These are phyloP conservation scores for Hyla sarda DNA, from an alignment of 2,113 vertebrate species.

Conservation along the genomic window DNA sequence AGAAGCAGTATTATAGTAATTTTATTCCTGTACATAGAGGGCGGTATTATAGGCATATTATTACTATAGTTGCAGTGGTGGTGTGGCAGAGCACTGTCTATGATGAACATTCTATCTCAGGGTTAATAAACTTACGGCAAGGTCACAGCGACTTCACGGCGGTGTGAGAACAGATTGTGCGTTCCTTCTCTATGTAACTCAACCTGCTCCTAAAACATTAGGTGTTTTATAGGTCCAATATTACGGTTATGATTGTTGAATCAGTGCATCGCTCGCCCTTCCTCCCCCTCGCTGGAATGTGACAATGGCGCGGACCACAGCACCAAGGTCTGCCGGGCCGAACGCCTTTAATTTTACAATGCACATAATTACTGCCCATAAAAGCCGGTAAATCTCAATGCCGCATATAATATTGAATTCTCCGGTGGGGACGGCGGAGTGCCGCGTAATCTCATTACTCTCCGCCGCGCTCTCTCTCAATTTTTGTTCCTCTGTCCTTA, in stretches of 20 bases:
- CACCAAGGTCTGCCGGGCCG: slow-evolving; percentile 23
- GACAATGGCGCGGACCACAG: neutral
- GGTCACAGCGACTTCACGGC: neutral
- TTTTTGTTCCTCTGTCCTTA: slow-evolving; percentile 44
- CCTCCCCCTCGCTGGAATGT: neutral
- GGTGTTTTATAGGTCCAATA: slow-evolving; percentile 8
- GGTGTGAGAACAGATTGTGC: neutral
- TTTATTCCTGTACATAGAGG: neutral
- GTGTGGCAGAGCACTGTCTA: neutral
- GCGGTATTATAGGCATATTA: neutral
- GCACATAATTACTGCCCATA: slow-evolving; percentile 17
- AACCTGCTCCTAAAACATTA: slow-evolving; percentile 19
- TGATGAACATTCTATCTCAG: neutral
- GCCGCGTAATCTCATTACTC: neutral
- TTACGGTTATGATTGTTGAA: slow-evolving; percentile 37
- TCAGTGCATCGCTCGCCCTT: neutral
- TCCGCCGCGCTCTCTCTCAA: neutral
- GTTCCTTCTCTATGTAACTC: neutral
- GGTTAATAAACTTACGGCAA: neutral
- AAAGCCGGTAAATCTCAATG: slow-evolving; percentile 34
- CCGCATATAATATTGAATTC: slow-evolving; percentile 29
- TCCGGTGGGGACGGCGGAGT: neutral
- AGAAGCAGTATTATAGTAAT: neutral
- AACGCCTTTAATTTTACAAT: slow-evolving; percentile 38
- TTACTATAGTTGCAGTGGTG: neutral